These are phyloP conservation scores for Ectropis grisescens DNA, from an alignment of 1,140 invertebrate species.

Conservation along the genomic window DNA sequence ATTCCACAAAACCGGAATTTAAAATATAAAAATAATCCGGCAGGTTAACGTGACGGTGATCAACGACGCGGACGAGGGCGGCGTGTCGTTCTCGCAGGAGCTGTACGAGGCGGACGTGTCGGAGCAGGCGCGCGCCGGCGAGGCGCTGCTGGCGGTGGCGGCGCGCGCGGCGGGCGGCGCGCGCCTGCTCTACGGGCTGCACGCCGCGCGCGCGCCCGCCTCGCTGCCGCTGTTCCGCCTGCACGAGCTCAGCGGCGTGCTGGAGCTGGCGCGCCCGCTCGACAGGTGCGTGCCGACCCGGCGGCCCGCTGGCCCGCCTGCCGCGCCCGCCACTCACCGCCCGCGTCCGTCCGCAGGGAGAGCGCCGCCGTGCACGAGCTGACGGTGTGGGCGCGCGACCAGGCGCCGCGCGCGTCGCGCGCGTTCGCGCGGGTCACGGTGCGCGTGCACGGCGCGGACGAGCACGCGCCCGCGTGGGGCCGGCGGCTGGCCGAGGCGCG, in stretches of 20 bases:
- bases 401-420: constrained; percentile 87
- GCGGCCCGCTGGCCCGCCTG: constrained; percentile 71
- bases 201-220: constrained; percentile 78
- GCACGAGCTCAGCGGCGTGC: constrained; percentile 80
- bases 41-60: constrained; percentile 81
- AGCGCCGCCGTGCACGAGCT: constrained; percentile 88
- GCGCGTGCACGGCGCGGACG: constrained; percentile 89
- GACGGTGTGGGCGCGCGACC: constrained; percentile 80
- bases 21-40: no score
- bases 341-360: constrained; percentile 84
- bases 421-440: constrained; percentile 88
- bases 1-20: no score
- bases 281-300: constrained; percentile 73
- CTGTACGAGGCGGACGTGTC: constrained; percentile 35
- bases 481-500: constrained; percentile 74
- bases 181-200: constrained; percentile 74
- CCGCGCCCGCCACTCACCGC: constrained; percentile 51
- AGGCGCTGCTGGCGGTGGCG: constrained; percentile 34
- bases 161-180: constrained; percentile 21
- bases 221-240: constrained; percentile 85
- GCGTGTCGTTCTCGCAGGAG: constrained; percentile 79
- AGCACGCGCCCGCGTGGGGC: constrained; percentile 86
- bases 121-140: constrained; percentile 50
- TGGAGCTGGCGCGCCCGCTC: constrained; percentile 77
- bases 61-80: constrained; percentile 85